Base-by-base conservation (phyloP, 2,888 invertebrate species). In the Micoletzkya japonica region DNA sequence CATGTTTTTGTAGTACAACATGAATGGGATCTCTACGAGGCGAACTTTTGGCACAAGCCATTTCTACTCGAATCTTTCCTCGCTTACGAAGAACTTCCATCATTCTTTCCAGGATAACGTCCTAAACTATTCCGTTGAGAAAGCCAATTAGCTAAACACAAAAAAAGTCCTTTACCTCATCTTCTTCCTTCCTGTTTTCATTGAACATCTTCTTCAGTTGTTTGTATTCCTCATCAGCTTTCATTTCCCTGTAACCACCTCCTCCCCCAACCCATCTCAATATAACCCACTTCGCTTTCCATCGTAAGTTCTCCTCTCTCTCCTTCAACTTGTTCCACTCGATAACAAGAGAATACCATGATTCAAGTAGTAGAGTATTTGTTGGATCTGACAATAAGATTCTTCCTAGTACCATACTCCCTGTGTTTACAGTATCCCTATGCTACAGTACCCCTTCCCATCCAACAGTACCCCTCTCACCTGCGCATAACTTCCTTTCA, bases 401-500 rank as follows among this genome's bases (percentile, higher is more conserved):
- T 44, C 44, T 14, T 44, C 44, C 20, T 14, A 14, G 10, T 44
- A 7, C 44, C 20, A 44, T n/a, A n/a, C n/a, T n/a, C n/a, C n/a
- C n/a, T n/a, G n/a, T n/a, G n/a, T n/a, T n/a, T n/a, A n/a, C n/a
- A n/a, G n/a, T n/a, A n/a, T 44, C 10, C 10, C 10, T 44, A 44
- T 44, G 10, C 20, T 20, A 44, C 10, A 44, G 20, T 44, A 20
- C 20, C 44, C 44, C 44, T 14, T 44, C 20, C 44, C 44, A n/a
- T n/a, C n/a, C n/a, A n/a, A n/a, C n/a, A n/a, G n/a, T 24, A 10
- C 52, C 20, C 32, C 50, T 26, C 68, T 50, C 58, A 72, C 67
- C 50, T 30, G n/a, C 30, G 49, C 58, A 20, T 30, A 74, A 61
- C 57, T 49, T 60, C 39, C 68, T 67, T 58, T 72, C 75, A 26